Evolutionary conservation across 2,888 invertebrate species (phyloP), one percentile per base, ranked within the genome.

Genomic region (Latheticus oryzae): DNA sequence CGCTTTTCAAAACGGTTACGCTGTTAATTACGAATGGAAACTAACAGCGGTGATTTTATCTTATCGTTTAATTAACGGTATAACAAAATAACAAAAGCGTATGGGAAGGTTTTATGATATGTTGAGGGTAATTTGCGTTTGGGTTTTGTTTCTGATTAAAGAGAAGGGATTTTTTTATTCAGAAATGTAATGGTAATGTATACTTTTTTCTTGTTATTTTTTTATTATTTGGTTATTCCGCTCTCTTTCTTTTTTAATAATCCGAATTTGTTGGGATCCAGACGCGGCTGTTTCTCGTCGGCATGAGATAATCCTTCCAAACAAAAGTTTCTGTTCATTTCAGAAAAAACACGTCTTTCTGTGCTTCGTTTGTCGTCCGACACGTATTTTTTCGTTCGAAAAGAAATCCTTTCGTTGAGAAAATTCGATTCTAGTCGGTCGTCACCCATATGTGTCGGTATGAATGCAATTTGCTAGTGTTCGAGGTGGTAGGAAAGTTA

Each of bases 381-480:
- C 66, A 66, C 65, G 65, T 62, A 61, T 62, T 70, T 70, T 68
- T 70, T 69, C 67, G 62, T 66, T 56, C 61, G 62, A 59, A 62
- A 51, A 62, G 66, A 65, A 63, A 65, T 53, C 54, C 65, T 62
- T 58, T 67, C 67, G 60, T 48, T 50, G 64, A 63, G 71, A 70
- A 71, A 71, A 71, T 71, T 71, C 66, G 69, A 70, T 70, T 71
- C 68, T 65, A 69, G 67, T 68, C 64, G 63, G 60, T 60, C 67
- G 68, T 66, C 69, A 67, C 67, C 67, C 71, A 70, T 69, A 67
- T 71, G 68, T 65, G 67, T 65, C 67, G 61, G 58, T 67, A 68
- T 67, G 70, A 68, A 68, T 69, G 65, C 66, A 67, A 69, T 70
- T 67, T 69, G 63, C 65, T 58, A 54, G 43, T 52, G 33, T 50